Evolutionary conservation across 2,797 vertebrate genomes (phyloP).

Genomic region (Sebastes steindachneri): DNA sequence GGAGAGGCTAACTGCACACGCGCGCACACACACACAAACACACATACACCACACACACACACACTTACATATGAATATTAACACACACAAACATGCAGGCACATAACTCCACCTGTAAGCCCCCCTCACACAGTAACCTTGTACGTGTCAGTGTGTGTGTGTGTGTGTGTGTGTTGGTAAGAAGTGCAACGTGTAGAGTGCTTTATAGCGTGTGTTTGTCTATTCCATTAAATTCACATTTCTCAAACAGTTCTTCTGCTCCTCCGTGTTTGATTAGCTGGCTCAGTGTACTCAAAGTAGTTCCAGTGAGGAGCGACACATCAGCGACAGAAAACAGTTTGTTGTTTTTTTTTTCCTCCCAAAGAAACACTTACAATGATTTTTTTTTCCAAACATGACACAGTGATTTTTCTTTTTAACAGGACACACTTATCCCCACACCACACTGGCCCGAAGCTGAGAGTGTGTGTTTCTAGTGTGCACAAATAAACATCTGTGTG

Average conservation of each 20-base stretch:
- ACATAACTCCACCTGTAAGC: constrained; percentile 64
- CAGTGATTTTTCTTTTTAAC: constrained; percentile 61
- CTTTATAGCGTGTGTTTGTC: constrained; percentile 53
- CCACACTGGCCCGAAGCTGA: constrained; percentile 33
- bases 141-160: constrained; percentile 34
- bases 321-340: constrained; percentile 52
- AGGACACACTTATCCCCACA: constrained; percentile 37
- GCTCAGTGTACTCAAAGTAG: constrained; percentile 62
- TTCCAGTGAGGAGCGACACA: constrained; percentile 50
- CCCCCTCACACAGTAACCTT: constrained; percentile 72
- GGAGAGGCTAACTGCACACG: constrained; percentile 68
- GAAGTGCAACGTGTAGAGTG: constrained; percentile 61
- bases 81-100: constrained; percentile 69
- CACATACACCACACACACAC: constrained; percentile 31
- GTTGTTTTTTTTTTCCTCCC: constrained; percentile 29
- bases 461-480: constrained; percentile 26
- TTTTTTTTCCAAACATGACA: constrained; percentile 56
- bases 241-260: constrained; percentile 55
- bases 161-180: constrained; percentile 39
- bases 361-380: constrained; percentile 50
- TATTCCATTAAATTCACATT: constrained; percentile 56
- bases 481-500: neutral
- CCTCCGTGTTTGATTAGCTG: constrained; percentile 61
- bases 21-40: constrained; percentile 46
- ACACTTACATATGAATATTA: constrained; percentile 22